Evolutionary conservation across 2,797 vertebrate species (phyloP), one percentile per base, ranked within the genome.

Genomic region (Notamacropus eugenii): DNA sequence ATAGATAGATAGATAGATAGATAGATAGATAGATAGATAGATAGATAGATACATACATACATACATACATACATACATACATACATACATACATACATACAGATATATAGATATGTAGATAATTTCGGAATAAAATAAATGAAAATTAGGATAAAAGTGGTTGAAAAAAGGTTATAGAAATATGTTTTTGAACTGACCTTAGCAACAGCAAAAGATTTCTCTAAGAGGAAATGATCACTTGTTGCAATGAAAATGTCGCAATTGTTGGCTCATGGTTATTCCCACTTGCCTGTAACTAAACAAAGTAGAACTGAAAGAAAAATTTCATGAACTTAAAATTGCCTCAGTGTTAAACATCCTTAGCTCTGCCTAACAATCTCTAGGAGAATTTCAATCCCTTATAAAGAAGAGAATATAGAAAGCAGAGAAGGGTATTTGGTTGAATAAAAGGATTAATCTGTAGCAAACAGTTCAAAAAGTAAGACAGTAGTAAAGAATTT

Each of bases 141-240:
- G 10, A n/a, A 67, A 58, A 29, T 29, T 58, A 29, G 1, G 27
- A 58, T 24, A 58, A 58, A 58, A 58, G 57, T 56, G 55, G 4
- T 29, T 9, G 28, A 58, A 58, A 27, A 58, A 58, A 59, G 29
- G 10, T 28, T 59, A 59, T 5, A 8, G 16, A n/a, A n/a, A n/a
- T 67, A n/a, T 67, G 62, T 6, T 67, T 67, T n/a, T n/a, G 34
- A 67, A 67, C 62, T 67, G 34, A 34, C 16, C 5, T 67, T 67
- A 67, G 16, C 14, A 16, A 96, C 92, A 92, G 34, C 55, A 27
- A 95, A 55, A 57, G 24, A n/a, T 46, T 54, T 94, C 82, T 95
- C 57, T 91, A 94, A 94, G 55, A 94, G 50, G 90, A 82, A 90
- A 5, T 22, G 55, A 92, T 91, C 46, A 59, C 22, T 50, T 34